Conservation (phyloP, 2,113 vertebrate species). For the Climacteris rufus region DNA sequence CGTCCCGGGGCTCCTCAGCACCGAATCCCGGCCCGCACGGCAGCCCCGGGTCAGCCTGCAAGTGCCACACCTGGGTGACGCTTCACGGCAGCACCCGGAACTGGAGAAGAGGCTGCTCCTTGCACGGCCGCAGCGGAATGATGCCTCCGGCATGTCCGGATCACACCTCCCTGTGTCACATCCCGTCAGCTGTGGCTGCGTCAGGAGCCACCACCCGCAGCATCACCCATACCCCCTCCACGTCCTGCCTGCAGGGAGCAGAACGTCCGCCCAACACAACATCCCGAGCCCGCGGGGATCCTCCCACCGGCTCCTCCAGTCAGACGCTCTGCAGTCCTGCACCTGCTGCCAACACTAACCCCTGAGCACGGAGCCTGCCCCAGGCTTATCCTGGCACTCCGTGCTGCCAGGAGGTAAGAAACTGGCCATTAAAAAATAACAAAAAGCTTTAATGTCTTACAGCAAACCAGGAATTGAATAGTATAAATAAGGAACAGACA, state of each 20-base stretch:
- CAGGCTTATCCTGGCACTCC: too few relatives aligned
- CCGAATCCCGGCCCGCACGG: not conserved
- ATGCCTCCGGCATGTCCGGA: not conserved
- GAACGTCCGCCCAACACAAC: not conserved
- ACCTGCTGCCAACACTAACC: not conserved
- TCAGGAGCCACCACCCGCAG: not conserved
- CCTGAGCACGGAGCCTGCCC: not conserved
- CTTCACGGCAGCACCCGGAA: not conserved
- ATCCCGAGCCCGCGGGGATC: not conserved
- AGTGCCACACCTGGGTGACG: not conserved
- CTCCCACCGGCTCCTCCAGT: not conserved
- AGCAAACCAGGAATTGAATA: not conserved
- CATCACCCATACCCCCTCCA: not conserved
- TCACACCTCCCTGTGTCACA: not conserved
- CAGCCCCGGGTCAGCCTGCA: not conserved
- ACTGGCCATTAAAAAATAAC: not conserved
- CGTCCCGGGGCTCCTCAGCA: not conserved
- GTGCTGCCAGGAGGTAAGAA: not conserved
- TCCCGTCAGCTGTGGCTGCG: not conserved
- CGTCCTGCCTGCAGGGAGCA: not conserved
- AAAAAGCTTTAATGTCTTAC: conserved; percentile 31
- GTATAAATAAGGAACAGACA: not conserved
- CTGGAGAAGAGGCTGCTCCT: too few relatives aligned
- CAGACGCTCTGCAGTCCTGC: not conserved
- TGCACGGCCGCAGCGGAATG: not conserved